A percentile compares a stretch with the other conserved stretches of the same genome.
phyloP scores from a whole-genome alignment of 2,797 vertebrate species.

The Gastrophryne carolinensis region DNA sequence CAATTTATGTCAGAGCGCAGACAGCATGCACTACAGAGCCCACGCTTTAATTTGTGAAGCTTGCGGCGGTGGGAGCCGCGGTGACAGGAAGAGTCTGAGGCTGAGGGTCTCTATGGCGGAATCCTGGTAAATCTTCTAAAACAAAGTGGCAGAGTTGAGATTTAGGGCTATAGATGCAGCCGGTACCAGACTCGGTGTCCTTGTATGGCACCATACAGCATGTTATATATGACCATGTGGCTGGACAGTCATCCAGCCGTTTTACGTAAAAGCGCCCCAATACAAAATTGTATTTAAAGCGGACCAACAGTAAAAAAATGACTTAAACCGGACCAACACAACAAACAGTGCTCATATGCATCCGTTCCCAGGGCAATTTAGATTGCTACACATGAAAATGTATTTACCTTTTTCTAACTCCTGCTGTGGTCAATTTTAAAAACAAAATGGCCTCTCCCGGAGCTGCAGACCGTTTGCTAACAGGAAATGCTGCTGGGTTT shows the following conservation, averaged over 20 bases:
- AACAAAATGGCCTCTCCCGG: too few species aligned
- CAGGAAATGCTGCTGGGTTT: too few species aligned
- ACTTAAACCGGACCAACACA: too few species aligned
- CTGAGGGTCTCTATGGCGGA: constrained; percentile 15
- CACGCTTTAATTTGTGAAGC: constrained; percentile 17
- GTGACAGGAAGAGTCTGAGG: constrained; percentile 1
- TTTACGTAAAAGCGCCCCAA: too few species aligned
- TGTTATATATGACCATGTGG: neutral
- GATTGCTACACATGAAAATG: too few species aligned
- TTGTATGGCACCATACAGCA: neutral
- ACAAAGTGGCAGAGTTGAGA: constrained; percentile 30
- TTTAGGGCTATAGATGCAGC: constrained; percentile 14
- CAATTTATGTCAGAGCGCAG: constrained; percentile 33
- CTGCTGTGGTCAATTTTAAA: too few species aligned
- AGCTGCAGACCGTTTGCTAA: too few species aligned
- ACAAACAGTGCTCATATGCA: too few species aligned
- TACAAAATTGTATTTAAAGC: too few species aligned
- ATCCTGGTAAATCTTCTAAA: constrained; percentile 20
- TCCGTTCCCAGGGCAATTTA: too few species aligned
- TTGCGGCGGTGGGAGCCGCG: constrained; percentile 6
- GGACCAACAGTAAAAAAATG: too few species aligned
- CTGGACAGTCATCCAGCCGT: neutral
- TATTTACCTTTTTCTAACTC: too few species aligned
- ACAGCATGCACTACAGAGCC: constrained; percentile 14
- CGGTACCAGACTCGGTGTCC: neutral